Conservation (phyloP, 2,113 vertebrate species). For the Polyodon spathula region DNA sequence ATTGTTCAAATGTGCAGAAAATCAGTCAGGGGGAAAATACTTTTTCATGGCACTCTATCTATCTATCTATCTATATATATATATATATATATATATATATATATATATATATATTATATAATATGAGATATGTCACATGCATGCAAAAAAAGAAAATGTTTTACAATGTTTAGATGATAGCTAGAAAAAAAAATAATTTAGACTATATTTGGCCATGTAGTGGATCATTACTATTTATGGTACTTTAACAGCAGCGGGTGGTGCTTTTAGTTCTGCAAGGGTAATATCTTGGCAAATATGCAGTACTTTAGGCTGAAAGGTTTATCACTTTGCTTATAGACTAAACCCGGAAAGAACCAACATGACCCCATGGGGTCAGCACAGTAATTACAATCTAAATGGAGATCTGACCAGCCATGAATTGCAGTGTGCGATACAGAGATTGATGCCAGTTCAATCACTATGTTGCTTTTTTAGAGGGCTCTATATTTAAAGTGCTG, state of each 20-base stretch:
- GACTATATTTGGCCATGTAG: too few species aligned
- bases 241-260: background rate
- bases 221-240: background rate
- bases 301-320: constrained; percentile 38
- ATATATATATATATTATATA: too few species aligned
- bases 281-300: constrained; percentile 5
- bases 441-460: constrained; percentile 70
- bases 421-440: constrained; percentile 63
- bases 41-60: too few species aligned
- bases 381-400: constrained; percentile 57
- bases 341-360: constrained; percentile 41
- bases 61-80: too few species aligned
- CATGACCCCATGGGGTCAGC: constrained; percentile 52
- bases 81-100: too few species aligned
- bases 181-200: too few species aligned
- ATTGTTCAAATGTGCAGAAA: too few species aligned
- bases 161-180: too few species aligned
- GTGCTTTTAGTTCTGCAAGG: background rate
- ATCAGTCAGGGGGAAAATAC: too few species aligned
- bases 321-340: constrained; percentile 71
- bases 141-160: too few species aligned
- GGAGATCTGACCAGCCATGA: constrained; percentile 66
- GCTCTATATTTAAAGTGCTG: constrained; percentile 71
- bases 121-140: too few species aligned
- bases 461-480: constrained; percentile 69